Base-by-base conservation (phyloP, 2,888 invertebrate genomes). In the Stramonita haemastoma region DNA sequence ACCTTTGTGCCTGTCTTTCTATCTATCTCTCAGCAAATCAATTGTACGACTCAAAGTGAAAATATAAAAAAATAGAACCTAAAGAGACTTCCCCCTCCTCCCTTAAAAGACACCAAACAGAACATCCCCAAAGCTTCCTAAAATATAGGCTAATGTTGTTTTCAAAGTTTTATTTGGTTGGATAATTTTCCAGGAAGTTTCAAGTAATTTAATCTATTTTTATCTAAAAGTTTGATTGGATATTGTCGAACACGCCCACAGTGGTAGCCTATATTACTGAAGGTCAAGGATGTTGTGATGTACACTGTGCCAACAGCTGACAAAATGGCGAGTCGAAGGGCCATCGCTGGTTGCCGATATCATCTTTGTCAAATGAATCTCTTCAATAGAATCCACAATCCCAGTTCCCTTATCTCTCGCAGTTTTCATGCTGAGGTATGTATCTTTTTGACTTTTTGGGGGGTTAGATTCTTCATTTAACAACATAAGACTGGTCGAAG, bases 311-410 rank as follows among this genome's bases (percentile, higher is more conserved):
- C 89, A 91, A 90, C 91, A 91, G 91, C 91, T 90, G 90, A 90
- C 91, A 90, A 90, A 89, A 91, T 91, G 91, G 91, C 91, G 84
- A 88, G 91, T 87, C 90, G 91, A 60, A 89, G 90, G 79, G 90
- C 89, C 87, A 88, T 91, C 70, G 89, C 89, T 89, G 90, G 79
- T 32, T 88, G 89, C 57, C 87, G 79, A 79, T 85, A 77, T n/a
- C n/a, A n/a, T 46, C n/a, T 79, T 57, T 79, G 73, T 73, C 85
- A 85, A n/a, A 2, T 57, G 17, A 60, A 85, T 87, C n/a, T 66
- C 73, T 85, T 56, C 77, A 81, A 19, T 15, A 32, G 29, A 29
- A 1, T 32, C 26, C 46, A 5, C 29, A 81, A 70, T 32, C 77
- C 60, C 13, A 22, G 57, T 11, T 32, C 29, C 22, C n/a, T 36